These are phyloP conservation scores for Kryptopterus vitreolus DNA, from an alignment of 2,797 vertebrate species.

Conservation along the genomic window DNA sequence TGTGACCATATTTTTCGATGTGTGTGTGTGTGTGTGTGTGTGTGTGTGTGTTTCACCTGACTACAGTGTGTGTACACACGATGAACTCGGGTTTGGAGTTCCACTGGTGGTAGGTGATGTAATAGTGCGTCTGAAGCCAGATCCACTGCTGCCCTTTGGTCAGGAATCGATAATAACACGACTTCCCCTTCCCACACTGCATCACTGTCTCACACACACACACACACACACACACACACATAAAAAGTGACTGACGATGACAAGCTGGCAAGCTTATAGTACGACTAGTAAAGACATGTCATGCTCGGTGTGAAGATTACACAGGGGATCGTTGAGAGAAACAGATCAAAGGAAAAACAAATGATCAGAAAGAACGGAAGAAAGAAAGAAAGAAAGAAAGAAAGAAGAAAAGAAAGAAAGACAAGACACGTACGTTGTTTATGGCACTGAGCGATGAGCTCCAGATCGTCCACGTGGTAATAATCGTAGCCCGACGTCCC, in stretches of 20 bases:
- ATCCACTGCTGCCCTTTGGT: conserved; percentile 91
- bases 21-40: conserved; percentile 22
- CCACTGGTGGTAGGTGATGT: conserved; percentile 92
- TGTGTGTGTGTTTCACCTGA: conserved; percentile 71
- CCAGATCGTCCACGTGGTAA: conserved; percentile 89
- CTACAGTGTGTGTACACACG: conserved; percentile 84
- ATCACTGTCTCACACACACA: conserved; percentile 73
- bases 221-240: conserved; percentile 30
- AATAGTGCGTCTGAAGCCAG: conserved; percentile 88
- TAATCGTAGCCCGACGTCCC: conserved; percentile 90
- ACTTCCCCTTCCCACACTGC: conserved; percentile 90
- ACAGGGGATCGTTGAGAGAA: not conserved
- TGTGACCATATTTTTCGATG: too few relatives aligned
- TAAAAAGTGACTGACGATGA: too few relatives aligned
- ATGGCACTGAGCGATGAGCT: conserved; percentile 87
- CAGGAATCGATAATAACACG: conserved; percentile 88
- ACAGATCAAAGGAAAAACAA: not conserved
- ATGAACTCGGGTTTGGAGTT: conserved; percentile 92
- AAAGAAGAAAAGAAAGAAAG: not conserved
- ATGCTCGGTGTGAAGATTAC: not conserved
- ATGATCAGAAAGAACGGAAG: not conserved
- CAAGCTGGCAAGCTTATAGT: not conserved
- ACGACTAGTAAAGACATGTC: not conserved
- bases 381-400: not conserved
- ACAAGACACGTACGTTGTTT: conserved; percentile 80